Evolutionary conservation across 2,888 invertebrate genomes (phyloP).

Genomic region (Leptinotarsa haldemani): DNA sequence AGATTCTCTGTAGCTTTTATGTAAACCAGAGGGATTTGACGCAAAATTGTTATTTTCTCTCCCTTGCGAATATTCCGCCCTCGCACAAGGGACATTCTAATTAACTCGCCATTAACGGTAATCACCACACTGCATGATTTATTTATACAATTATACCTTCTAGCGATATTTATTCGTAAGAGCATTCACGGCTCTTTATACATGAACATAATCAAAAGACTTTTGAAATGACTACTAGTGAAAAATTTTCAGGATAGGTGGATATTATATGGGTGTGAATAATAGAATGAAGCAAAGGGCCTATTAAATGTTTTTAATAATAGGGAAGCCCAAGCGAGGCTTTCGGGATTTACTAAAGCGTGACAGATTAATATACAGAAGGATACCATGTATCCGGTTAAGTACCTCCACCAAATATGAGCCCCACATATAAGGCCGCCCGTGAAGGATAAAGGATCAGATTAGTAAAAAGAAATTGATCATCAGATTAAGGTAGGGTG

Average conservation of each 20-base stretch:
- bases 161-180: constrained; percentile 4
- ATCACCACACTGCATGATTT: constrained; percentile 52
- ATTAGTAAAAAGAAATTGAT: too few species aligned
- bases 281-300: neutral
- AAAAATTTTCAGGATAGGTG: neutral
- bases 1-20: neutral
- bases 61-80: constrained; percentile 11
- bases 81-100: constrained; percentile 46
- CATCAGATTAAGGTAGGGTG: too few species aligned
- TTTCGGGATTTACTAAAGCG: too few species aligned
- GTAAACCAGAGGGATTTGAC: neutral
- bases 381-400: too few species aligned
- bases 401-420: too few species aligned
- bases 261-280: neutral
- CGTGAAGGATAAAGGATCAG: too few species aligned
- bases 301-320: neutral
- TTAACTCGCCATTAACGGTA: constrained; percentile 53
- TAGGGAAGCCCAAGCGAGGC: too few species aligned
- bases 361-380: too few species aligned
- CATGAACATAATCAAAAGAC: constrained; percentile 4
- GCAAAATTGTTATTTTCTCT: constrained; percentile 5
- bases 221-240: neutral
- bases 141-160: constrained; percentile 41
- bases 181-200: neutral
- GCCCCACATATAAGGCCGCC: too few species aligned